Base-by-base conservation (phyloP, 2,113 vertebrate genomes). In the Apteryx owenii region DNA sequence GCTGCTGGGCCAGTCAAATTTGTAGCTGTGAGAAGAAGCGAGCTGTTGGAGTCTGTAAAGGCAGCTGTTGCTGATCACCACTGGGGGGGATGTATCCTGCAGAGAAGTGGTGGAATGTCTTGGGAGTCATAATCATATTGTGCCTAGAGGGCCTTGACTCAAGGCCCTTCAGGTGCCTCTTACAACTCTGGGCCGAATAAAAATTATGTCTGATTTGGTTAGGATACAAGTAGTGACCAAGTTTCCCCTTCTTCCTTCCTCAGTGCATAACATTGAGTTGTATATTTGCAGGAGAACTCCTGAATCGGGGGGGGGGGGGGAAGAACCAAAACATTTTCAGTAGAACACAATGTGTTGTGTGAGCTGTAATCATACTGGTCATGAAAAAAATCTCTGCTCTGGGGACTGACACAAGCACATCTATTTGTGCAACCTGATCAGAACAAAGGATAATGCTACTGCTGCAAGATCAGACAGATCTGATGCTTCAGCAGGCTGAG, bases 341-440 rank as follows among this genome's bases (percentile, higher is more conserved):
- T 31, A 66, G 85, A 81, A 85, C 25, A 36, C 58, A 89, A 22
- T 75, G 56, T 53, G 89, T 80, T 80, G 54, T 6, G 8, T 33
- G 78, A 94, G 78, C 60, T 17, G 5, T 64, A 83, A 77, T 92
- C 77, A 72, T 85, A 77, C 5, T 36, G 89, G 62, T 56, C 72
- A 80, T 85, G 64, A 6, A 36, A 76, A 73, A 75, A 86, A 61
- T 53, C 84, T 89, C 77, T 71, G 54, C 65, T 94, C 78, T 73
- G 40, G 26, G 40, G 15, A 95, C 84, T 91, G 84, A 87, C 81
- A 96, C 75, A 91, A 89, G 85, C 58, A 76, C 64, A 92, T 87
- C 75, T 95, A 87, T 94, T 94, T 94, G 88, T 97, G 86, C 89
- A 90, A 93, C 96, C 87, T 97, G 96, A 81, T 96, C 92, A 96